A percentile compares a stretch with the other conserved stretches of the same genome.
These are phyloP conservation scores for Colletes latitarsis DNA, from an alignment of 1,140 invertebrate genomes.

Conservation along the genomic window DNA sequence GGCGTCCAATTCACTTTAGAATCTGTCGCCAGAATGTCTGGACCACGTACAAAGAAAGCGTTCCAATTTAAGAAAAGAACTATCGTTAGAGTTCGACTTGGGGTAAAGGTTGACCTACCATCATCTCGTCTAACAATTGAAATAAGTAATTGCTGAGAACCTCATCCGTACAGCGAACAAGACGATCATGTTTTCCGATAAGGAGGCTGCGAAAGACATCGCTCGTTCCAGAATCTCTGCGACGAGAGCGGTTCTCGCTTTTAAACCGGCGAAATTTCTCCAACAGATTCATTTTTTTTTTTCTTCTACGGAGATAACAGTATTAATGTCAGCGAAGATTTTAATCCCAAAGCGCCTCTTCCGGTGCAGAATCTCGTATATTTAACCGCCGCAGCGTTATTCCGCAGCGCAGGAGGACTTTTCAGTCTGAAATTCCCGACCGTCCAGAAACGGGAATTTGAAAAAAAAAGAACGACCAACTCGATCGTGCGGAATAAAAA, in stretches of 20 bases:
- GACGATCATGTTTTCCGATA: neutral
- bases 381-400: neutral
- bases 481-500: constrained; percentile 35
- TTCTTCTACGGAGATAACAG: neutral
- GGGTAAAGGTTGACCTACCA: neutral
- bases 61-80: too few relatives aligned
- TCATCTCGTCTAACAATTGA: neutral
- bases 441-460: too few relatives aligned
- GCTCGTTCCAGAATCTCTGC: neutral
- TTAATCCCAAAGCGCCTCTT: neutral
- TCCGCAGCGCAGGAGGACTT: neutral
- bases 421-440: neutral
- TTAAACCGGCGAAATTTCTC: neutral
- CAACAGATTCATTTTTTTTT: neutral
- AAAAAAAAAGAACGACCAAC: neutral
- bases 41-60: too few relatives aligned
- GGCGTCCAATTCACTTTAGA: too few relatives aligned
- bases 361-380: too few relatives aligned
- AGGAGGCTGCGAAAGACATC: neutral
- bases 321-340: neutral
- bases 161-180: neutral
- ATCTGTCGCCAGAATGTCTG: too few relatives aligned
- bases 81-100: too few relatives aligned
- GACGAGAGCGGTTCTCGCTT: neutral
- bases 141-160: neutral